Evolutionary conservation across 2,113 vertebrate species (phyloP).

Genomic region (Saguinus midas): DNA sequence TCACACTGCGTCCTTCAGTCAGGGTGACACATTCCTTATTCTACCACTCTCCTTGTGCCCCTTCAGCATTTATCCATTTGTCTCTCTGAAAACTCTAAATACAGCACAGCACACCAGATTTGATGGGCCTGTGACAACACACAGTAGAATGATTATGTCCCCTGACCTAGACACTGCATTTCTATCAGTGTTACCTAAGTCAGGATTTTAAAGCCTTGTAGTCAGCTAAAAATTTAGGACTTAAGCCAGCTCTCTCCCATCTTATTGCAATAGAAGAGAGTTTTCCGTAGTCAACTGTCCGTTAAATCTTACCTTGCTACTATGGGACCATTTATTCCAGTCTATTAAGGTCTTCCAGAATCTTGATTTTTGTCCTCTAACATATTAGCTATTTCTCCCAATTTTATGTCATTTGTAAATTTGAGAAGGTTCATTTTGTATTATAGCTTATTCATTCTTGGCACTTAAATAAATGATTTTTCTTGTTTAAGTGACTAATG

Average conservation of each 20-base stretch:
- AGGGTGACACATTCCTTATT: not conserved
- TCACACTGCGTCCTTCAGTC: not conserved
- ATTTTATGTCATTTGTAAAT: slow-evolving; percentile 26
- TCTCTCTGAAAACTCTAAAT: not conserved
- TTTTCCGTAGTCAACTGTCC: not conserved
- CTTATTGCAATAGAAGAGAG: not conserved
- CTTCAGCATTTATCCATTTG: not conserved
- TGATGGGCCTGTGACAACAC: not conserved
- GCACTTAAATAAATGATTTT: slow-evolving; percentile 48
- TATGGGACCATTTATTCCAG: not conserved
- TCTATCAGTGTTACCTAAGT: not conserved
- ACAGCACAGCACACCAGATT: not conserved
- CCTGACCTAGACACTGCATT: not conserved
- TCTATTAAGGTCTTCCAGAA: not conserved
- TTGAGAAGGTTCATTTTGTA: slow-evolving; percentile 8
- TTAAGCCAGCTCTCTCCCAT: not conserved
- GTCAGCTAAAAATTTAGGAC: not conserved
- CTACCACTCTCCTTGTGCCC: not conserved
- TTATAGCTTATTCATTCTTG: slow-evolving; percentile 11
- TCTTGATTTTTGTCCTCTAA: slow-evolving; percentile 11
- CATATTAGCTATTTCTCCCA: not conserved
- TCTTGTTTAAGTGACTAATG: slow-evolving; percentile 61
- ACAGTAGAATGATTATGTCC: not conserved
- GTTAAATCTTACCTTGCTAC: not conserved
- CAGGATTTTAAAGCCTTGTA: not conserved